phyloP scores from a whole-genome alignment of 2,797 vertebrate genomes.

The Schizothorax lantsangensis region DNA sequence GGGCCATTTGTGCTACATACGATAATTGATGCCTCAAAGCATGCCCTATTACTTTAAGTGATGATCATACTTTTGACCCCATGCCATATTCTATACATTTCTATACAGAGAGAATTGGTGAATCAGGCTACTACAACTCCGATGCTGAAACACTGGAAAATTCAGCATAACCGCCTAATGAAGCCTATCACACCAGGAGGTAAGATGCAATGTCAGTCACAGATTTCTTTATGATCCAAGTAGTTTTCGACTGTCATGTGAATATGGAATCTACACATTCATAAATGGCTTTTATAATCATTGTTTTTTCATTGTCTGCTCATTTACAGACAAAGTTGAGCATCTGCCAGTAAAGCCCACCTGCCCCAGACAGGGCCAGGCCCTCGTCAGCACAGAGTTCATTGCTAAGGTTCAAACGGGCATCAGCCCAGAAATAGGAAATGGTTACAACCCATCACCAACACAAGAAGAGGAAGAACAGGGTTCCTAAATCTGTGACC shows the following conservation, averaged over 20 bases:
- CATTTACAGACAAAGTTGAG: conserved; percentile 70
- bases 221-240: not conserved
- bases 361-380: conserved; percentile 74
- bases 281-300: conserved; percentile 5
- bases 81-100: not conserved
- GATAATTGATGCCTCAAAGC: not conserved
- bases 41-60: not conserved
- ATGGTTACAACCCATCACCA: conserved; percentile 45
- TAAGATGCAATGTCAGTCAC: not conserved
- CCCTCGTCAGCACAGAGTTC: conserved; percentile 81
- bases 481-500: conserved; percentile 14
- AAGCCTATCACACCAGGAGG: conserved; percentile 79
- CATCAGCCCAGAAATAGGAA: conserved; percentile 39
- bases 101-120: conserved; percentile 73
- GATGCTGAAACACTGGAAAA: conserved; percentile 77
- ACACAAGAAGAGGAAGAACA: conserved; percentile 55
- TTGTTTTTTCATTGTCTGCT: conserved; percentile 15
- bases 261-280: not conserved
- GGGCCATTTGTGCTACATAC: not conserved
- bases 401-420: conserved; percentile 74
- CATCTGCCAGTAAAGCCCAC: conserved; percentile 59
- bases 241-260: not conserved
- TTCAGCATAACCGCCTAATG: conserved; percentile 82
- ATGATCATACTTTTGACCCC: not conserved
- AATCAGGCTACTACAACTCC: conserved; percentile 66